Conservation (phyloP, 2,113 vertebrate species). For the Lonchura striata region DNA sequence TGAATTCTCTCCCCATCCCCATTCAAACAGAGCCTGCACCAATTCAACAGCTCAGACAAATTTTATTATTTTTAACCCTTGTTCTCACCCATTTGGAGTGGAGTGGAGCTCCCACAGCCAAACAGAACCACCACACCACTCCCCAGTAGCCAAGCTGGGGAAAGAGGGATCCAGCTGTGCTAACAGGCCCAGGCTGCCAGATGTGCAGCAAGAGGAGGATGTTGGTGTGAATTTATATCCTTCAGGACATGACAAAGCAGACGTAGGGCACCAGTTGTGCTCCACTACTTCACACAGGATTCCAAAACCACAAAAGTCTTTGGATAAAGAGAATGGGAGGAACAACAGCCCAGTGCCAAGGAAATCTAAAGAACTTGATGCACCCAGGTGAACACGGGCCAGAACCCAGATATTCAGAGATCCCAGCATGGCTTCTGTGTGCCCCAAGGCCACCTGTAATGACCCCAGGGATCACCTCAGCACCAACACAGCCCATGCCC, state of each 20-base stretch:
- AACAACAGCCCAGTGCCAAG: neutral
- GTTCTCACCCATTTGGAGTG: neutral
- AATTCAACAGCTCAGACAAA: neutral
- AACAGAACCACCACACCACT: neutral
- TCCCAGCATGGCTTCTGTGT: neutral
- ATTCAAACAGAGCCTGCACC: neutral
- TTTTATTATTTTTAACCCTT: neutral
- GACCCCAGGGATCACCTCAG: neutral
- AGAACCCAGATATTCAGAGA: neutral
- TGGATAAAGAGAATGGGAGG: neutral
- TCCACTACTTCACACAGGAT: neutral
- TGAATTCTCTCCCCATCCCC: neutral
- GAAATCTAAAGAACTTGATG: neutral
- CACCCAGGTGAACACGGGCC: rapidly evolving
- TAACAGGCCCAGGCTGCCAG: neutral
- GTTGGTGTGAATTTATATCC: too few species aligned
- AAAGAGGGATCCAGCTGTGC: neutral
- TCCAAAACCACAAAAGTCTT: neutral
- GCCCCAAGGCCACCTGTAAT: neutral
- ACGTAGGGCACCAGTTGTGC: neutral
- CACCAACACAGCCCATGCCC: rapidly evolving
- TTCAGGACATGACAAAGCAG: rapidly evolving
- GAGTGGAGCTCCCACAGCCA: too few species aligned
- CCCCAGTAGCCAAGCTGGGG: rapidly evolving
- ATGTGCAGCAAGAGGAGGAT: neutral